Base-by-base conservation (phyloP, 2,113 vertebrate species). In the Carlito syrichta region DNA sequence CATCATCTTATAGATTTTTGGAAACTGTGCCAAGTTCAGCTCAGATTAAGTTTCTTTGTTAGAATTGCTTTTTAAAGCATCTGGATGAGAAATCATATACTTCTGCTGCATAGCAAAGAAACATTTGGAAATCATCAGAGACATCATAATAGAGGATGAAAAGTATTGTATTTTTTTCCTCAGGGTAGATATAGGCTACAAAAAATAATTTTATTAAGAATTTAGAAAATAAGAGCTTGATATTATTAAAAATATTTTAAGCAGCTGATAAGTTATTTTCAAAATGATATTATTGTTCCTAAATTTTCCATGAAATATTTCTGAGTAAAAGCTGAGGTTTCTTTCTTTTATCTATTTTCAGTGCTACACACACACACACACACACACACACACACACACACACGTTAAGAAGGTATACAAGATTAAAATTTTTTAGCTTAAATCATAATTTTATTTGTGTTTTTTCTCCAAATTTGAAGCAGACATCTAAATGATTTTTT, bases 91-190 rank as follows among this genome's bases (percentile, higher is more conserved):
- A 99, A 99, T 98, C 27, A 94, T 98, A 98, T 98, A 97, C 98
- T 96, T 89, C 6, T 96, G 50, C 97, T 96, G 25, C 94, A 91
- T 69, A 97, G 98, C 98, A 97, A 97, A 98, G 98, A 97, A 98
- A 98, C 98, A 98, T 99, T 99, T 98, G 98, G 98, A 98, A 99
- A 97, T 98, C 98, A 98, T 99, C 98, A 98, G 98, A 98, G 97
- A 98, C 97, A 97, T 96, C 19, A 0, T 94, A 98, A 98, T 98
- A 96, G 96, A 97, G 95, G 94, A 94, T 94, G 93, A 93, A 96
- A 96, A 97, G 96, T 86, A 77, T 93, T 92, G 91, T 78, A 81
- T 97, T 79, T 95, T 98, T 96, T 96, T 98, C 96, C 90, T 93
- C 68, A 56, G 94, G 78, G 38, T 66, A 84, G 88, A 86, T 96